Base-by-base conservation (phyloP, 1,140 invertebrate species). In the Euura lappo region DNA sequence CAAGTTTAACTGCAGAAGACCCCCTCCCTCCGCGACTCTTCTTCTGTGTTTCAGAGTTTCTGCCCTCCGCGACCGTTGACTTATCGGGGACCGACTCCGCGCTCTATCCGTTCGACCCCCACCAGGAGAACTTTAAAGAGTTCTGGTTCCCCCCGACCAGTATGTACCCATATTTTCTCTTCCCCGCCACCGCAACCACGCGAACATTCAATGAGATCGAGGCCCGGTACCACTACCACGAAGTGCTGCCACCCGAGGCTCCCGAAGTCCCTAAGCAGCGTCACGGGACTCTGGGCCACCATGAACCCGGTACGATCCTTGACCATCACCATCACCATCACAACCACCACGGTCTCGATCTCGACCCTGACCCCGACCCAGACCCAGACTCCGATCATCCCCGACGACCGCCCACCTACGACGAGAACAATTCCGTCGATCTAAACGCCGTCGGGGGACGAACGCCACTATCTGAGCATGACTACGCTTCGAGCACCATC, bases 1-100 rank as follows among this genome's bases (percentile, higher is more conserved):
- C 28, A 28, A 28, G 28, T 28, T 28, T 60, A n/a, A 60, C 51
- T 60, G 6, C 4, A 60, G 51, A 60, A 60, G 72, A 87, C 81
- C 79, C 77, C 81, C 75, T 79, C 79, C 75, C 82, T 80, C 77
- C 81, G 79, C 81, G 80, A 79, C 80, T 86, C 79, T 87, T 80
- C 80, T 87, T 88, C 81, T 89, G 87, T 90, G 87, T 90, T 90
- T 89, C 89, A 90, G 89, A 90, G 85, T 82, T 85, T 84, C 86
- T 87, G 83, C 88, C 89, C 83, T 84, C 81, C 83, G 85, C 84
- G 84, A 84, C 85, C 80, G 79, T 89, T 84, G 89, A 90, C 80
- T 85, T 88, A 80, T 87, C 89, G 79, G 89, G 88, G 82, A 89
- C 89, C 80, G 88, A 89, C 77, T 89, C 89, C 78, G 89, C 89